Evolutionary conservation across 2,113 vertebrate genomes (phyloP).

Genomic region (Phaethon lepturus): DNA sequence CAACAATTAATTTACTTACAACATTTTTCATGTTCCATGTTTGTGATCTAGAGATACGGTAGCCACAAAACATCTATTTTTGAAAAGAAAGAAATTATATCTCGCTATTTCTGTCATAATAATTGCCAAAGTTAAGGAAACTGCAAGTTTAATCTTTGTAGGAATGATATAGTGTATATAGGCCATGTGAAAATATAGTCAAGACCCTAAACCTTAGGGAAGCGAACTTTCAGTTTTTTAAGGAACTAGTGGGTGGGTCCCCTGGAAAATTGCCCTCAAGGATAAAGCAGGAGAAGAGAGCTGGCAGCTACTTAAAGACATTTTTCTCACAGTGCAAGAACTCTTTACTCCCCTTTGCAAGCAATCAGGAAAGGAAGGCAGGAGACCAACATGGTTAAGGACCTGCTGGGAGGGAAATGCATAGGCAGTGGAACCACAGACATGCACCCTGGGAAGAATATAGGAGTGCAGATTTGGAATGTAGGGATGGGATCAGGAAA

Average conservation of each 20-base stretch:
- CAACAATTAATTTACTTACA: not conserved
- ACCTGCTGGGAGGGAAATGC: not conserved
- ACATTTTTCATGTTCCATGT: not conserved
- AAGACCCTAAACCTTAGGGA: not conserved
- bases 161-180: not conserved
- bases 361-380: not conserved
- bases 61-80: not conserved
- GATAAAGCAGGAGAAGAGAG: not conserved
- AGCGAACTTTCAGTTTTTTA: not conserved
- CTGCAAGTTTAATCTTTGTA: not conserved
- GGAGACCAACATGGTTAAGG: not conserved
- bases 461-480: not conserved
- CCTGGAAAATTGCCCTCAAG: not conserved
- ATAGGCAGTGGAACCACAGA: not conserved
- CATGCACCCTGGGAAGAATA: not conserved
- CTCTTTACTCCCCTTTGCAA: not conserved
- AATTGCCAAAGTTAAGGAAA: not conserved
- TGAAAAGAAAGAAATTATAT: not conserved
- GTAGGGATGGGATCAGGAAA: not conserved
- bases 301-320: accelerated
- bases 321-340: not conserved
- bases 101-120: not conserved
- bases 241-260: not conserved
- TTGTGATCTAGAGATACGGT: not conserved
- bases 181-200: accelerated